Base-by-base conservation (phyloP, 2,888 invertebrate species). In the Tineola bisselliella region DNA sequence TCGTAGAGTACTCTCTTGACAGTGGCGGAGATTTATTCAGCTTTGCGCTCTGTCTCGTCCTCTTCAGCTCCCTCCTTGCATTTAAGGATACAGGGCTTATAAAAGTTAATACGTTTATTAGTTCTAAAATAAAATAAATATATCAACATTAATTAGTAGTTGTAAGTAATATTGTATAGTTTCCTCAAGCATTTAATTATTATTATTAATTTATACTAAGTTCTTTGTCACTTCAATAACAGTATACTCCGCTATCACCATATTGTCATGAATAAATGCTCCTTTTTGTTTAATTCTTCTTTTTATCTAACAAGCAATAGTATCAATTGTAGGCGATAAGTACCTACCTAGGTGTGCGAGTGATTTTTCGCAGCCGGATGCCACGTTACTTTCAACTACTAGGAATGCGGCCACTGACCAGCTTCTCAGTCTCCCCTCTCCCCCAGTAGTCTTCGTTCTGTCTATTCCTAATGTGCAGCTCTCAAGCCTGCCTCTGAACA, bases 401-500 rank as follows among this genome's bases (percentile, higher is more conserved):
- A 74, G 76, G 86, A 86, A 86, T 86, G 86, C 84, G 84, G 86
- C 81, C 84, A 82, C 69, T 76, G 81, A 73, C 80, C 81, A 82
- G 78, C 78, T 73, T 76, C 75, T 73, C 44, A 48, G 15, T 69
- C 67, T 70, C 68, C 73, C 72, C 73, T 74, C 66, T 75, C 77
- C 72, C 75, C 73, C 75, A 74, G n/a, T 2, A 48, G 67, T 65
- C 68, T 69, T 61, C 56, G 54, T 63, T 17, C 30, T 59, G 62
- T 61, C 63, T 62, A 60, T 63, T 62, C 59, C 61, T 61, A 61
- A 33, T 58, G 58, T 58, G 58, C 58, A 58, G 54, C 48, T 48
- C 48, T 48, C 48, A 15, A 25, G 56, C n/a, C 56, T 25, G 56
- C 19, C 56, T 56, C 56, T n/a, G 19, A 56, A 56, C 58, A 58